Evolutionary conservation across 1,140 invertebrate genomes (phyloP).

Genomic region (Ceratoteleas bidentatus): DNA sequence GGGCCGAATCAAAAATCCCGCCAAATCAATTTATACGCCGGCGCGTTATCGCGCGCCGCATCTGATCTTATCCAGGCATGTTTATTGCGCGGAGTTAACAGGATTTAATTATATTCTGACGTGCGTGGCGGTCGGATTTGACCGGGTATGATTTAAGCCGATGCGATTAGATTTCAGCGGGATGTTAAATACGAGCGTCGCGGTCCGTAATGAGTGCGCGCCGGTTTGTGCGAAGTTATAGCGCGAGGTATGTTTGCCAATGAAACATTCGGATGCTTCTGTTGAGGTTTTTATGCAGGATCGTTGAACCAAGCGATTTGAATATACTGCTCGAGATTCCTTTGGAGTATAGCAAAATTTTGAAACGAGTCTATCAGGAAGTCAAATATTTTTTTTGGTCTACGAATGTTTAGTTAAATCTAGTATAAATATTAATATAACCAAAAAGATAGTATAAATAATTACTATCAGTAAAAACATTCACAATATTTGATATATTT

Average conservation of each 20-base stretch:
- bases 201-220: background rate
- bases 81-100: conserved; percentile 29
- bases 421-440: too few relatives aligned
- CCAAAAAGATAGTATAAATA: too few relatives aligned
- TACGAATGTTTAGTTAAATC: too few relatives aligned
- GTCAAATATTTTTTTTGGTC: too few relatives aligned
- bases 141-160: conserved; percentile 28
- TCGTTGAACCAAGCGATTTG: too few relatives aligned
- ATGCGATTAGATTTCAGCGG: conserved; percentile 25
- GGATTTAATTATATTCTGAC: conserved; percentile 33
- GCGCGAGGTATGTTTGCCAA: background rate
- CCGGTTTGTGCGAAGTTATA: conserved; percentile 6
- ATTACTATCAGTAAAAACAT: too few relatives aligned
- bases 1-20: background rate
- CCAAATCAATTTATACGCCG: conserved; percentile 21
- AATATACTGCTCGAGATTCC: too few relatives aligned
- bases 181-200: conserved; percentile 20
- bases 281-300: too few relatives aligned
- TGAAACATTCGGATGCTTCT: background rate
- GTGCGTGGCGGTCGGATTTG: conserved; percentile 21
- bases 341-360: too few relatives aligned
- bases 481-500: too few relatives aligned
- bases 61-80: conserved; percentile 21
- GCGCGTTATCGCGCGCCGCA: background rate
- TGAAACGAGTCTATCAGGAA: too few relatives aligned